Evolutionary conservation across 2,113 vertebrate species (phyloP), one percentile per base, ranked within the genome.

Genomic region (Lagenorhynchus albirostris): DNA sequence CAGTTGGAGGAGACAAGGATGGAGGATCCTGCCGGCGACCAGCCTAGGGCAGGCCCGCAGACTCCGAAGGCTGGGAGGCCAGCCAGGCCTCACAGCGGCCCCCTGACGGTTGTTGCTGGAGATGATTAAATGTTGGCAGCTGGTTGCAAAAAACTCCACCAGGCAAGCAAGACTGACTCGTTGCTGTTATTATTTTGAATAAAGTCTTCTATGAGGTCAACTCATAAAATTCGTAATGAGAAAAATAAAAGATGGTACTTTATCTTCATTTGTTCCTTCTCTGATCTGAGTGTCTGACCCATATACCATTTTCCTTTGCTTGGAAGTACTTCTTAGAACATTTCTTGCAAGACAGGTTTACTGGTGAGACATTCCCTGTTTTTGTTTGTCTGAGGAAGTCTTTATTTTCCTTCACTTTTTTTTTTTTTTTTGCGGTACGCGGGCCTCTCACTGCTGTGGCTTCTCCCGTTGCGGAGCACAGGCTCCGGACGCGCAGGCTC

Each of bases 301-400:
- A 17, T 9, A 10, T 5, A 2, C 10, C 2, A 2, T 11, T 23
- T 17, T 31, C 70, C 38, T 58, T 25, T 1, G 20, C 68, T 21
- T 11, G 21, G 36, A 60, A 62, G 68, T 60, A 33, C 74, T 29
- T 47, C 41, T 18, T 77, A 50, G 17, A 33, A 20, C 17, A 15
- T 53, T 77, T 77, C 44, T 33, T 18, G 44, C 76, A 3, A 60
- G 76, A 29, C 58, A 50, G 31, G 41, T 6, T 33, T 50, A 2
- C 33, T 6, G 31, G 73, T 3, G 63, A 41, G 47, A 4, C 20
- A 36, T 3, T 15, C 12, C 17, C 36, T 12, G 47, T 44, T 83
- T 50, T n/a, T 23, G 53, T 44, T 8, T 67, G 62, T 65, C 25
- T 33, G 74, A 55, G 58, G 26, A 68, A 17, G 44, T 90, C 60